phyloP scores from a whole-genome alignment of 2,797 vertebrate species.

The Macroramphosus scolopax region DNA sequence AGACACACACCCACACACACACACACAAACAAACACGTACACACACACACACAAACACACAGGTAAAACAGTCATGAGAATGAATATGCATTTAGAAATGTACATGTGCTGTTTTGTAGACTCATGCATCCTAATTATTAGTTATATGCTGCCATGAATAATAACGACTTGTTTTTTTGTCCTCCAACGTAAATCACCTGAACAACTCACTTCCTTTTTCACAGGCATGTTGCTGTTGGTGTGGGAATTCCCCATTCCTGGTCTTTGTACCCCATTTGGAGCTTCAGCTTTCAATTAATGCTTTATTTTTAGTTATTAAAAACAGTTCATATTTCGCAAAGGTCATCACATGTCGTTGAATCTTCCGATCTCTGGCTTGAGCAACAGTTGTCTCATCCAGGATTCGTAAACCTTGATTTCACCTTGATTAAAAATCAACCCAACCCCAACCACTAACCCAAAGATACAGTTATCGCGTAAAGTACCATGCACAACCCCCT shows the following conservation, averaged over 20 bases:
- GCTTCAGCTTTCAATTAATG: conserved; percentile 46
- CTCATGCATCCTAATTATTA: conserved; percentile 58
- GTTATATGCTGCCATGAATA: conserved; percentile 59
- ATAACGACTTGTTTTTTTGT: conserved; percentile 31
- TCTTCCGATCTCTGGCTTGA: conserved; percentile 31
- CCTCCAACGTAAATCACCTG: conserved; percentile 25
- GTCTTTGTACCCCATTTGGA: conserved; percentile 48
- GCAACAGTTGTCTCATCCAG: conserved; percentile 37
- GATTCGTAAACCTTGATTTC: conserved; percentile 42
- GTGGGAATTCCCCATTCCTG: conserved; percentile 39
- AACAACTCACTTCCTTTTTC: conserved; percentile 30
- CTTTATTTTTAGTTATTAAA: conserved; percentile 44
- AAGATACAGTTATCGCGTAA: conserved; percentile 49
- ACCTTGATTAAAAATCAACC: conserved; percentile 27
- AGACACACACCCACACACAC: conserved; percentile 2
- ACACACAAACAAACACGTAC: conserved; percentile 17
- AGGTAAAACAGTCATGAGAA: conserved; percentile 49
- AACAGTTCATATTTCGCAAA: conserved; percentile 38
- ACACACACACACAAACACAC: conserved; percentile 22
- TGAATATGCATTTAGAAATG: conserved; percentile 50
- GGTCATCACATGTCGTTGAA: conserved; percentile 19
- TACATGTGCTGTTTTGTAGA: conserved; percentile 42
- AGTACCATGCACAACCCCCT: conserved; percentile 48
- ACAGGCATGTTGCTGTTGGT: conserved; percentile 25
- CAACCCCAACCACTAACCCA: conserved; percentile 28